Evolutionary conservation across 2,113 vertebrate genomes (phyloP), one percentile per base, ranked within the genome.

Genomic region (Accipiter cooperii): DNA sequence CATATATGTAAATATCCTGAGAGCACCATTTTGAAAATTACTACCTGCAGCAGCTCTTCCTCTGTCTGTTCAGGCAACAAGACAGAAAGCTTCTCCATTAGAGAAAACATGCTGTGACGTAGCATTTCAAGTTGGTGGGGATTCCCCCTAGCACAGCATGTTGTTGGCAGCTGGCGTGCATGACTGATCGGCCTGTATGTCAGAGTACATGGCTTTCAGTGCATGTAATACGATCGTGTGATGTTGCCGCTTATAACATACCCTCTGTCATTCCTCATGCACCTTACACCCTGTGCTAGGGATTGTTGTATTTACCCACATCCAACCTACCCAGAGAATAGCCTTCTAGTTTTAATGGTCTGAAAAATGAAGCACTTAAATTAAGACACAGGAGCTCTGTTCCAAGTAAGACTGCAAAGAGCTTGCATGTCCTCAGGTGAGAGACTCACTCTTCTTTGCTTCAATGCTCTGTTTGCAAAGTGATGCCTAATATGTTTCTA

Each of bases 141-240:
- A 84, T 71, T 70, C 15, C 26, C 21, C 61, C 26, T 42, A 68
- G 38, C n/a, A 8, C 69, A 85, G n/a, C 13, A 22, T 2, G 10
- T 8, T 64, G 25, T 18, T 84, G 54, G 5, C 34, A 77, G 31
- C 19, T 4, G 2, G 29, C 9, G 64, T 3, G 1, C 8, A 13
- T 13, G 19, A 3, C 26, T 65, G 61, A 9, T 17, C 3, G 2
- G 52, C 15, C 34, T 12, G 9, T 26, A 12, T 55, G 24, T 76
- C 34, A 31, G 44, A 49, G 57, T 10, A 31, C 4, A 1, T 9
- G 13, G 26, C 25, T 80, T 84, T 73, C 58, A 44, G 58, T 8
- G 10, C 2, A 12, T 8, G 9, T 20, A 19, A 18, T n/a, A 47
- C 0, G 0, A 34, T 14, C 0, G 1, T 19, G 21, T 28, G 12